Evolutionary conservation across 2,888 invertebrate genomes (phyloP).

Genomic region (Lapara coniferarum): DNA sequence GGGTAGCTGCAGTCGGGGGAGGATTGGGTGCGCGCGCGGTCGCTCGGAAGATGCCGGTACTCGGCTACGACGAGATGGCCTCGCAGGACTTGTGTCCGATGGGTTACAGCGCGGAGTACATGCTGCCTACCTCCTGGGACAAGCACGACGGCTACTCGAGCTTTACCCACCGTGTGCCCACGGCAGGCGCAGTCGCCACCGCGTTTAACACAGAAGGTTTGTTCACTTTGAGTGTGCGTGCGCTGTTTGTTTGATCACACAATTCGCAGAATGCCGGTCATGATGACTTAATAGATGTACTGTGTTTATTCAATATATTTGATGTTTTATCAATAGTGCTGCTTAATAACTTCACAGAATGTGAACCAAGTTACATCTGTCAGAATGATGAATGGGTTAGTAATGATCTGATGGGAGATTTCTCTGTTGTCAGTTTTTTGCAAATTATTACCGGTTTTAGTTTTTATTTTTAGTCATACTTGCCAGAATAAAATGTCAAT

Average conservation of each 20-base stretch:
- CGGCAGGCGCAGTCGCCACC: constrained; percentile 36
- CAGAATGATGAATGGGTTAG: no score
- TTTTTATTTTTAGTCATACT: no score
- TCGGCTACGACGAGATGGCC: constrained; percentile 68
- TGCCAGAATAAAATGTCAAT: no score
- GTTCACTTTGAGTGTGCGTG: constrained; percentile 40
- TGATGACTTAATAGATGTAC: background rate
- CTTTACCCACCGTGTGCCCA: constrained; percentile 50
- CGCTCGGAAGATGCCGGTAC: constrained; percentile 73
- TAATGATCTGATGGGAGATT: no score
- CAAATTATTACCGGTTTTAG: no score
- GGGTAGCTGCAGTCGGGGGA: constrained; percentile 52
- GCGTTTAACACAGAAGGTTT: constrained; percentile 56
- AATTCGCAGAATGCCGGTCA: background rate
- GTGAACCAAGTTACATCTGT: no score
- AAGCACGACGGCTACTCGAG: constrained; percentile 60
- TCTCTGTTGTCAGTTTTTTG: no score
- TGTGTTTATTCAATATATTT: background rate
- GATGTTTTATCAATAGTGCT: no score
- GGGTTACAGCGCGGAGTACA: constrained; percentile 63
- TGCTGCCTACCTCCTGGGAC: constrained; percentile 65
- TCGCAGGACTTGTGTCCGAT: constrained; percentile 68
- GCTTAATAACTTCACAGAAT: no score
- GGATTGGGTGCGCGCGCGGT: constrained; percentile 48
- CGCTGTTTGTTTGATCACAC: constrained; percentile 2